A percentile compares a stretch with the other conserved stretches of the same genome.
These are phyloP conservation scores for Sycophila sp. DNA, from an alignment of 1,140 invertebrate genomes.

Conservation along the genomic window DNA sequence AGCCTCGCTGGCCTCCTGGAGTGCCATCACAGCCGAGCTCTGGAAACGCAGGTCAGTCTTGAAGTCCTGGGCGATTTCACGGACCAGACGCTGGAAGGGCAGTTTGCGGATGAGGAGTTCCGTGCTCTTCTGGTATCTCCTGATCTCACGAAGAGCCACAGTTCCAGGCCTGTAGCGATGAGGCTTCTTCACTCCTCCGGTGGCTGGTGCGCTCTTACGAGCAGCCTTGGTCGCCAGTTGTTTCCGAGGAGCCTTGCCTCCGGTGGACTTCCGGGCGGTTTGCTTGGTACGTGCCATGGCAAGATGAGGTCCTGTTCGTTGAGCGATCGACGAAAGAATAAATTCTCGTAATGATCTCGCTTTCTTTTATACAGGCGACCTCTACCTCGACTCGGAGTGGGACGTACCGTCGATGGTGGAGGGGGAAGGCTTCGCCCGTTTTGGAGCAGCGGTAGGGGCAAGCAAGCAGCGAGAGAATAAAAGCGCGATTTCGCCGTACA, in stretches of 20 bases:
- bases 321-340: neutral
- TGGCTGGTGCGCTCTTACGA: slow-evolving; percentile 67
- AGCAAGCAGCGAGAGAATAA: neutral
- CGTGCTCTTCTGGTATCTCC: slow-evolving; percentile 82
- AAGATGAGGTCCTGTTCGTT: neutral
- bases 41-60: slow-evolving; percentile 85
- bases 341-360: neutral
- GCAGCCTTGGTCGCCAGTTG: slow-evolving; percentile 76
- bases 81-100: slow-evolving; percentile 85
- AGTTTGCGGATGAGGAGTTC: slow-evolving; percentile 86
- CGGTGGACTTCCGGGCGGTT: slow-evolving; percentile 80
- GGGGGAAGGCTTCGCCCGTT: neutral
- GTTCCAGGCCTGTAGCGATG: slow-evolving; percentile 79
- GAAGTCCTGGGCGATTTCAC: slow-evolving; percentile 89
- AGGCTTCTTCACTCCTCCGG: slow-evolving; percentile 71
- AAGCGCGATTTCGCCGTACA: neutral
- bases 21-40: slow-evolving; percentile 80
- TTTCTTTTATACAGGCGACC: no score
- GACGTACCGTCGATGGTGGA: neutral
- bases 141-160: slow-evolving; percentile 85
- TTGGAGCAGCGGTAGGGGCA: neutral
- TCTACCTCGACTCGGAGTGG: neutral
- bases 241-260: slow-evolving; percentile 78
- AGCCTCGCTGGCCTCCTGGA: slow-evolving; percentile 85
- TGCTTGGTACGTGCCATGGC: slow-evolving; percentile 84